A percentile compares a stretch with the other conserved stretches of the same genome.
phyloP scores from a whole-genome alignment of 2,888 invertebrate genomes.

The Stegana nigrithorax region DNA sequence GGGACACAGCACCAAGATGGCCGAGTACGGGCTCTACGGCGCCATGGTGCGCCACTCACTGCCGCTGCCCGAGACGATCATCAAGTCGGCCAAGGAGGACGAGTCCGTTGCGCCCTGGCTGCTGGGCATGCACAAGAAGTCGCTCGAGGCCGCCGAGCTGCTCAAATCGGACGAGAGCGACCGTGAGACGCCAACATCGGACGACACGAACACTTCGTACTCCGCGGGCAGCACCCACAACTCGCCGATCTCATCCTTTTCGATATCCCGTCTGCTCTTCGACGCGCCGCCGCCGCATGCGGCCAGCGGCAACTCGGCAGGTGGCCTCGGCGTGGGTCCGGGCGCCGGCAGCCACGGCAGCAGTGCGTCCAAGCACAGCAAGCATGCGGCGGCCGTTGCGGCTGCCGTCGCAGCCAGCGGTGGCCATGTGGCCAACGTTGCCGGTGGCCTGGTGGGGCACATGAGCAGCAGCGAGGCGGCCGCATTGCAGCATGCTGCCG shows the following conservation, averaged over 20 bases:
- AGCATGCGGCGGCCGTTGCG: slow-evolving; percentile 38
- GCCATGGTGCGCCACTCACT: slow-evolving; percentile 99
- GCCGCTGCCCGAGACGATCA: slow-evolving; percentile 97
- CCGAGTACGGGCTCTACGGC: slow-evolving; percentile 98
- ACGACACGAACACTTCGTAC: slow-evolving; percentile 73
- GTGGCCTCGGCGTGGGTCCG: slow-evolving; percentile 36
- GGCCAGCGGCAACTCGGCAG: slow-evolving; percentile 40
- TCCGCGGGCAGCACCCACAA: slow-evolving; percentile 68
- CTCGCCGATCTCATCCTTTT: slow-evolving; percentile 68
- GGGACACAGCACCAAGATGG: slow-evolving; percentile 99
- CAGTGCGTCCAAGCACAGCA: slow-evolving; percentile 35
- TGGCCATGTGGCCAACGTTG: slow-evolving; percentile 20
- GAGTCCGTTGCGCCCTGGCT: slow-evolving; percentile 99
- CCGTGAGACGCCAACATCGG: slow-evolving; percentile 73
- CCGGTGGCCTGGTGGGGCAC: not conserved
- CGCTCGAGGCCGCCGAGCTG: slow-evolving; percentile 96
- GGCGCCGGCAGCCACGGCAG: slow-evolving; percentile 43
- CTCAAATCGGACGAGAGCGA: slow-evolving; percentile 84
- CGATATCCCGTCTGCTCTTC: slow-evolving; percentile 66
- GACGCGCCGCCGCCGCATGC: slow-evolving; percentile 59
- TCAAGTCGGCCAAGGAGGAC: slow-evolving; percentile 96
- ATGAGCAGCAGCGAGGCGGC: slow-evolving; percentile 23
- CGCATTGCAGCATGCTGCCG: not conserved
- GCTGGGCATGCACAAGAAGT: slow-evolving; percentile 96
- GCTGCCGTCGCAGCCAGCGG: slow-evolving; percentile 37